Evolutionary conservation across 2,888 invertebrate genomes (phyloP), one percentile per base, ranked within the genome.

Genomic region (Dryobotodes eremita): DNA sequence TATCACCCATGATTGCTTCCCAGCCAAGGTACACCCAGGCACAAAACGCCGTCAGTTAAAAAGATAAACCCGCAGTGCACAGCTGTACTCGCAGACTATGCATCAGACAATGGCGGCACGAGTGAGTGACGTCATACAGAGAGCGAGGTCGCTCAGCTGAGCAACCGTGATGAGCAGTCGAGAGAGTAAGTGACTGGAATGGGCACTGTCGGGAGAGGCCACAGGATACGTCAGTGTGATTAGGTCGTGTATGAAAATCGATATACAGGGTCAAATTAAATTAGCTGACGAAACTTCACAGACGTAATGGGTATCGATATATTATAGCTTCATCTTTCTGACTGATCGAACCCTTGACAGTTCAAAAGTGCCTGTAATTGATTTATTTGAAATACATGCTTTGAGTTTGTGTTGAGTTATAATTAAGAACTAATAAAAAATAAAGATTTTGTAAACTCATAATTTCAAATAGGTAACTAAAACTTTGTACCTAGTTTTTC

Each of bases 101-200:
- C 17, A 36, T 13, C 79, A 66, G 71, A 86, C 88, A 82, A 80
- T 82, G 66, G 73, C 68, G 61, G 20, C 42, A 48, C 74, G 83
- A 77, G 68, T 66, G 77, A 81, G 65, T 62, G 71, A 82, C 79
- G 79, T 75, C 70, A 71, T 42, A 53, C 62, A 36, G 31, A 55
- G 59, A 6, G 20, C 42, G 31, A 46, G 31, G 46, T 48, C 23
- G 62, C 68, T 83, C 62, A 36, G 66, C n/a, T 48, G 79, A 68
- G 59, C 74, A n/a, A 61, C 71, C 1, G 55, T 46, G 72, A 50
- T 42, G 76, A 73, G 50, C 77, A 75, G 64, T 76, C 42, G 26
- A 46, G 31, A n/a, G 15, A 50, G 65, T 36, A 36, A 62, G 53
- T 83, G 75, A 57, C 26, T 74, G 42, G 66, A 26, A 26, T 17